phyloP scores from a whole-genome alignment of 2,113 vertebrate species.

The Buteo buteo region DNA sequence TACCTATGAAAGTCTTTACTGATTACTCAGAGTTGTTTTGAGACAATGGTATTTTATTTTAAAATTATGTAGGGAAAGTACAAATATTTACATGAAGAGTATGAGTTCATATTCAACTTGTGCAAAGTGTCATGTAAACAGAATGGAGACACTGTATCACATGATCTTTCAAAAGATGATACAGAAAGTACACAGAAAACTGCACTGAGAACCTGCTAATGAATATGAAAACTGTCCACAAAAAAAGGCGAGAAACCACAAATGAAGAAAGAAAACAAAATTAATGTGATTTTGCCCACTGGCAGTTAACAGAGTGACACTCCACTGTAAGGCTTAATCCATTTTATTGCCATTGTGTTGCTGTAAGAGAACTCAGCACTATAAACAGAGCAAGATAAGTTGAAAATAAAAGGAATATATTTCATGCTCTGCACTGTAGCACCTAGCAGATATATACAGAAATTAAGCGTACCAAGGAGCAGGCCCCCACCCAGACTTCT shows the following conservation, averaged over 20 bases:
- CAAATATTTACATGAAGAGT: background rate
- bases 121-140: background rate
- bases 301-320: slow-evolving; percentile 15
- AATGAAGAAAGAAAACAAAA: slow-evolving; percentile 34
- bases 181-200: background rate
- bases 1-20: background rate
- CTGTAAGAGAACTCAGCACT: background rate
- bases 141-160: background rate
- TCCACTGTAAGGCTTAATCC: background rate
- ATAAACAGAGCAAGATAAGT: background rate
- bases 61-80: background rate
- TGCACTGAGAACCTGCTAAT: background rate
- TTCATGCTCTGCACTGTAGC: background rate
- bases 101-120: background rate
- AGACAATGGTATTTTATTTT: background rate
- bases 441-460: background rate
- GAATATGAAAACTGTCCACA: background rate
- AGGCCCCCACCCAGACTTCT: background rate
- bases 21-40: background rate
- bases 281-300: background rate
- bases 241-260: slow-evolving; percentile 32
- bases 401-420: background rate
- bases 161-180: background rate
- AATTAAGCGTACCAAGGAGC: background rate
- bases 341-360: background rate